Evolutionary conservation across 1,140 invertebrate species (phyloP).

Genomic region (Sycophila sp.): DNA sequence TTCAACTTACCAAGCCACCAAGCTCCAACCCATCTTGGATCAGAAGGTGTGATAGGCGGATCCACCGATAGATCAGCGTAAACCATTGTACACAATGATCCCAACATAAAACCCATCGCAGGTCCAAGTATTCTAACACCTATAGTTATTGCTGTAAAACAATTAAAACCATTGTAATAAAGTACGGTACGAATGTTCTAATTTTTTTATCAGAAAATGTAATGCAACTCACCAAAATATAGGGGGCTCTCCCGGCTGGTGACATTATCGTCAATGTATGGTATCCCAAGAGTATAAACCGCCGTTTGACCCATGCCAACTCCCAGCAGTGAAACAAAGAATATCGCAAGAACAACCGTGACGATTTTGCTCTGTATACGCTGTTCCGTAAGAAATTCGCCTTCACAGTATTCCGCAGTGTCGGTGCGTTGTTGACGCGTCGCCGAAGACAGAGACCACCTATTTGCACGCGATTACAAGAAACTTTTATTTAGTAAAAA

Average conservation of each 20-base stretch:
- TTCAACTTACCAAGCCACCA: constrained; percentile 85
- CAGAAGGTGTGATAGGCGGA: constrained; percentile 81
- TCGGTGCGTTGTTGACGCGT: constrained; percentile 42
- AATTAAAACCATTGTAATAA: constrained; percentile 45
- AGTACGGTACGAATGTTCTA: neutral
- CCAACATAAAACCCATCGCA: constrained; percentile 88
- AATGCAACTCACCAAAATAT: constrained; percentile 85
- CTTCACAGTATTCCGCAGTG: constrained; percentile 65
- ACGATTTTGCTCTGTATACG: constrained; percentile 79
- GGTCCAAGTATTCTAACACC: constrained; percentile 91
- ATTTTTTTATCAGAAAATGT: neutral
- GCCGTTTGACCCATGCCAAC: constrained; percentile 94
- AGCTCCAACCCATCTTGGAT: constrained; percentile 90
- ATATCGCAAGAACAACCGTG: constrained; percentile 82
- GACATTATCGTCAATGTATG: constrained; percentile 94
- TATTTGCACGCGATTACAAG: constrained; percentile 7
- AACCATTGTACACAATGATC: constrained; percentile 88
- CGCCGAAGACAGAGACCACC: constrained; percentile 50
- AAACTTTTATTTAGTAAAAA: neutral
- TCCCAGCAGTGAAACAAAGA: constrained; percentile 86
- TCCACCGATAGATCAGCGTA: constrained; percentile 83
- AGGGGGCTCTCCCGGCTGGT: constrained; percentile 91
- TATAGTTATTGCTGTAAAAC: constrained; percentile 84
- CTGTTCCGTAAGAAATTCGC: constrained; percentile 70
- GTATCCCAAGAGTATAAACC: constrained; percentile 92